Conservation (phyloP, 2,888 invertebrate species). For the Thera britannica region DNA sequence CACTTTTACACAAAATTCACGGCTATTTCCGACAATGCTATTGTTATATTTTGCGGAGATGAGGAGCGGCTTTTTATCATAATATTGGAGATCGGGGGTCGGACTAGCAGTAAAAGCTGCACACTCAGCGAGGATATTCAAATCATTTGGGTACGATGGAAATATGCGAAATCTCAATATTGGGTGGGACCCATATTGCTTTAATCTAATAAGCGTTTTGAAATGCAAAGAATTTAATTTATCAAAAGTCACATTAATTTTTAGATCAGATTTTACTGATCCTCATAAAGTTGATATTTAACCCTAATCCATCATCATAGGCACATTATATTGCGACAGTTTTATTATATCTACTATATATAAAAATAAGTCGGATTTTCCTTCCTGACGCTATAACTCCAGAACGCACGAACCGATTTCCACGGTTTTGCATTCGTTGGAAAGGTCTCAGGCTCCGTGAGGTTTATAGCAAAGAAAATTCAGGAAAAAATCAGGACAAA, state of each 20-base stretch:
- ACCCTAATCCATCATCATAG: no score
- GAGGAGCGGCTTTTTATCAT: slow-evolving; percentile 60
- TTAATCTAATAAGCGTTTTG: slow-evolving; percentile 8
- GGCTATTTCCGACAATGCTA: slow-evolving; percentile 43
- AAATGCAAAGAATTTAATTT: slow-evolving; percentile 1
- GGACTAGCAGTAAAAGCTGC: slow-evolving; percentile 50
- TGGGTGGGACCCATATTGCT: slow-evolving; percentile 12
- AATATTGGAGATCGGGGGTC: slow-evolving; percentile 59
- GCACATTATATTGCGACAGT: no score
- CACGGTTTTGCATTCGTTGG: no score
- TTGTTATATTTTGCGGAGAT: slow-evolving; percentile 50
- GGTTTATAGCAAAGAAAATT: no score
- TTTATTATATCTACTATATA: no score
- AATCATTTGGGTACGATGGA: slow-evolving; percentile 54
- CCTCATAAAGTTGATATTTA: no score
- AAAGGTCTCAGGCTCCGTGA: no score
- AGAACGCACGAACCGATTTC: no score
- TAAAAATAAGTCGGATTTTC: no score
- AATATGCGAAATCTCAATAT: slow-evolving; percentile 26
- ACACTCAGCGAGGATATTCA: slow-evolving; percentile 54
- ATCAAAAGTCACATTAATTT: neutral
- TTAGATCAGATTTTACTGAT: neutral
- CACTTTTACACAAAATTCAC: slow-evolving; percentile 26
- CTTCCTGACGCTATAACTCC: no score
- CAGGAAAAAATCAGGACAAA: no score